phyloP scores from a whole-genome alignment of 2,888 invertebrate genomes.

The Xestobium rufovillosum region DNA sequence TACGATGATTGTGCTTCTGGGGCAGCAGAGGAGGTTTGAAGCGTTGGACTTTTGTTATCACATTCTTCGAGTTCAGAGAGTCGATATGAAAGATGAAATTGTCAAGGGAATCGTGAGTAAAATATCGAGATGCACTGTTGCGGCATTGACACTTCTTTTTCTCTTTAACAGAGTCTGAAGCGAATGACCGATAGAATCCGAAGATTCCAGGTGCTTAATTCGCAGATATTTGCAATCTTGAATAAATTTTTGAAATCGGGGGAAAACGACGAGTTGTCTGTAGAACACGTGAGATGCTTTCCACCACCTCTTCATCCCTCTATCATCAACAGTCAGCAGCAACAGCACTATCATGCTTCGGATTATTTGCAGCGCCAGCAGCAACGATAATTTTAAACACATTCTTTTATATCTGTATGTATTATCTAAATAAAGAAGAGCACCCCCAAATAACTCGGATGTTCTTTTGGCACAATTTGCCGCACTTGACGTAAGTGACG shows the following conservation, averaged over 20 bases:
- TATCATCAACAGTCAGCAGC: too few relatives aligned
- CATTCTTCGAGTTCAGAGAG: slow-evolving; percentile 88
- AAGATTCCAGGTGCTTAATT: slow-evolving; percentile 96
- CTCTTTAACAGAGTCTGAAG: slow-evolving; percentile 74
- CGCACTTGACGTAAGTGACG: too few relatives aligned
- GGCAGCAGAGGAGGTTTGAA: slow-evolving; percentile 93
- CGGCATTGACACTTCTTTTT: too few relatives aligned
- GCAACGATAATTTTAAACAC: too few relatives aligned
- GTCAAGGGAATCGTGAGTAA: slow-evolving; percentile 89
- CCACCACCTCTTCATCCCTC: slow-evolving; percentile 86
- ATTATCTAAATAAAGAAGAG: too few relatives aligned
- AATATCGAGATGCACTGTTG: too few relatives aligned
- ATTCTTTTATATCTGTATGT: too few relatives aligned
- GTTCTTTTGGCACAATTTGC: too few relatives aligned
- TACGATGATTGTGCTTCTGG: slow-evolving; percentile 88
- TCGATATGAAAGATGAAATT: slow-evolving; percentile 91
- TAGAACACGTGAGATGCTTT: slow-evolving; percentile 95
- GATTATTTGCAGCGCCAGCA: too few relatives aligned
- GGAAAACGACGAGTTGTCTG: slow-evolving; percentile 74
- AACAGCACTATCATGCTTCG: slow-evolving; percentile 53
- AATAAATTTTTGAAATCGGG: slow-evolving; percentile 89
- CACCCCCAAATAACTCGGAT: too few relatives aligned
- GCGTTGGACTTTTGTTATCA: slow-evolving; percentile 98
- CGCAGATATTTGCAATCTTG: slow-evolving; percentile 92
- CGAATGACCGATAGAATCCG: slow-evolving; percentile 97